Conservation (phyloP, 2,797 vertebrate genomes). For the Linurgus olivaceus region DNA sequence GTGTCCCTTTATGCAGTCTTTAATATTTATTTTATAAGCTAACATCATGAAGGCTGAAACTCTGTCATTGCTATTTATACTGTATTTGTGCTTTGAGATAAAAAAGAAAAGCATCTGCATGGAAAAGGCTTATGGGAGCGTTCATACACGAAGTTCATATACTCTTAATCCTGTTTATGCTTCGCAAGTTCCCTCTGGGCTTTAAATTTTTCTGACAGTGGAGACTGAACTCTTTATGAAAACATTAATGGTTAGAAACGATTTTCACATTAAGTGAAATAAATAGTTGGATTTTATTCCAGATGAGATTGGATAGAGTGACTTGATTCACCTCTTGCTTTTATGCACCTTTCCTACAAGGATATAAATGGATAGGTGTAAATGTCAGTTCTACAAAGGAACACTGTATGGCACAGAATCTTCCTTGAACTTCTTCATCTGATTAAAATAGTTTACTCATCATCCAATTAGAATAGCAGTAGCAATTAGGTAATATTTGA, state of each 20-base stretch:
- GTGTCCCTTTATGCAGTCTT: background rate
- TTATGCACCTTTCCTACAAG: background rate
- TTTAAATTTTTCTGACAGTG: constrained; percentile 15
- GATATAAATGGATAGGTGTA: background rate
- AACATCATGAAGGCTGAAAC: constrained; percentile 27
- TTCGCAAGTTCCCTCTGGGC: constrained; percentile 19
- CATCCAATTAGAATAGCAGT: background rate
- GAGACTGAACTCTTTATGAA: constrained; percentile 20
- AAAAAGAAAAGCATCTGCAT: constrained; percentile 15
- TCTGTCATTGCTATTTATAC: constrained; percentile 32
- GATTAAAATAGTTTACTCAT: background rate
- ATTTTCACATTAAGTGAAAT: constrained; percentile 20
- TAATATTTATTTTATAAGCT: constrained; percentile 45
- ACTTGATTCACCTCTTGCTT: background rate
- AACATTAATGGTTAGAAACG: constrained; percentile 17
- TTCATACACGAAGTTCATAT: background rate
- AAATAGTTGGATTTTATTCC: constrained; percentile 1
- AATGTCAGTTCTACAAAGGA: background rate
- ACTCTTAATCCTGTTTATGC: constrained; percentile 60
- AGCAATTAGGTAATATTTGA: background rate
- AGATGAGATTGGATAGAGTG: background rate
- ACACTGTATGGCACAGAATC: background rate
- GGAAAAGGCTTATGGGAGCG: constrained; percentile 15
- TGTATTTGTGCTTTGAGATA: constrained; percentile 35
- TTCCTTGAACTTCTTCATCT: background rate